Evolutionary conservation across 2,888 invertebrate species (phyloP), one percentile per base, ranked within the genome.

Genomic region (Ptychoptera albimana): DNA sequence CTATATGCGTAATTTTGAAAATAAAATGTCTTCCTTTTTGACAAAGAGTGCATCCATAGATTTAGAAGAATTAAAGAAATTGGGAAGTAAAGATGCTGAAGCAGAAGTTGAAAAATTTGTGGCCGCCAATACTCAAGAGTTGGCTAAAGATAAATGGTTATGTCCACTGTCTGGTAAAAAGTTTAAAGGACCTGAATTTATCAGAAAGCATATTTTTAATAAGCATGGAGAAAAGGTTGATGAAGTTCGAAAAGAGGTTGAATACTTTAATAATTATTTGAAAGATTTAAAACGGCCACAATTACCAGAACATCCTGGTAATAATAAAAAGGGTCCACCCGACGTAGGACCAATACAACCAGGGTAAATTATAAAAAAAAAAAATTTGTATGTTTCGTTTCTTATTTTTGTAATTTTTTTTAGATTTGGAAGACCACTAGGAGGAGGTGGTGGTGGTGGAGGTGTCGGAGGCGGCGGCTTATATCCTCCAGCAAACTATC

Each of bases 111-210:
- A 96, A 57, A 92, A 92, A 62, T 96, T 98, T 62, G 82, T 98
- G 12, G 80, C 84, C 55, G 83, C 92, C 0, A 98, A 98, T 61
- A 94, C 94, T 0, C 89, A 97, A 58, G 97, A 98, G 66, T 60
- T 98, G 51, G 87, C 89, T 0, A 94, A 94, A 60, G 98, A 97
- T 61, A 98, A 98, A 57, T 98, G 97, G 97, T 65, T 98, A 51
- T 98, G 98, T 65, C 98, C 98, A 0, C 68, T 98, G 8, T 96
- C 94, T 45, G 97, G 97, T 1, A 98, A 98, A 64, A 98, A 98
- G 63, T 98, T 98, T 68, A 98, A 97, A 63, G 84, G 97, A 0
- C 96, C 97, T 0, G 97, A 98, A 62, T 98, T 96, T 66, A 94
- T 98, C 30, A 79, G 92, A 48, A 99, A 98, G 61, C 98, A 98